Evolutionary conservation across 2,797 vertebrate species (phyloP), one percentile per base, ranked within the genome.

Genomic region (Poeciliopsis turneri): DNA sequence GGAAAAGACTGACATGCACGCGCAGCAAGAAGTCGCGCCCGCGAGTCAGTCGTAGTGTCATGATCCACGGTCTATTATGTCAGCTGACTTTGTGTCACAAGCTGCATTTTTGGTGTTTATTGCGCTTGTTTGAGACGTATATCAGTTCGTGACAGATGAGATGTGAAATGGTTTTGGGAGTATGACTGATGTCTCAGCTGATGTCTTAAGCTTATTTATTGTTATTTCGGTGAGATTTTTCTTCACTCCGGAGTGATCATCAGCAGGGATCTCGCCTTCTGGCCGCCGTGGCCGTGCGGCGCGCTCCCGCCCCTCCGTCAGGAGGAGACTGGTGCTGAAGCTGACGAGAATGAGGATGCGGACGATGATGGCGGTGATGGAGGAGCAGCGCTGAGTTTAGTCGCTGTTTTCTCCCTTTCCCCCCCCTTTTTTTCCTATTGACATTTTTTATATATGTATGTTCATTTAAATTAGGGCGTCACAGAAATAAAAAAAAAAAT

Each of bases 301-400:
- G 76, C 93, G 92, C 85, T 77, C 90, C 89, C 90, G 89, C n/a
- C 78, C 78, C 43, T 90, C 80, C 92, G 92, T 92, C 90, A 91
- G 88, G 86, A 88, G 90, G 90, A 91, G 89, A 47, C 86, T 93
- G 92, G 86, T 92, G 87, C 92, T 92, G 89, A 91, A 77, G 87
- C 91, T 93, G 92, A 87, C 57, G 82, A 86, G 78, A 83, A 64
- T 39, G 81, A 79, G 59, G 68, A 75, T 71, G 78, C 74, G 41
- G 86, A 89, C 81, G 92, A 91, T 88, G 93, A 93, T 93, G 93
- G 88, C 89, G 92, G 82, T 82, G 93, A 90, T 90, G 90, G 91
- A 89, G 85, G 89, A 90, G 89, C 91, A 91, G 79, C 88, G 91
- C 83, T 94, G 92, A 94, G 85, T 88, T 88, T 83, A 68, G 64